Conservation (phyloP, 2,113 vertebrate genomes). For the Cercopithecus mona region DNA sequence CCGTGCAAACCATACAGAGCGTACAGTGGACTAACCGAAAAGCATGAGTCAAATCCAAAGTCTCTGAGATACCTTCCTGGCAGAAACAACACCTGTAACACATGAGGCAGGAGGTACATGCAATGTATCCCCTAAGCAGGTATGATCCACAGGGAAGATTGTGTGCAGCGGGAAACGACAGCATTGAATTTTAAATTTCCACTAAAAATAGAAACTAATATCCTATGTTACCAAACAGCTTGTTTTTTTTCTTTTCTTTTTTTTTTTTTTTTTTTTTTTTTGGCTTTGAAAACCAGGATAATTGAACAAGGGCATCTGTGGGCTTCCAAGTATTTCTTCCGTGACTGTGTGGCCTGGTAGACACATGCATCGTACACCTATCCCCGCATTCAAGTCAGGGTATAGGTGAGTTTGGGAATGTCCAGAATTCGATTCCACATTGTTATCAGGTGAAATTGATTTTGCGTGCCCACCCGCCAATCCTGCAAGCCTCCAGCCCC, state of each 20-base stretch:
- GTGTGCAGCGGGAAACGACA: accelerated
- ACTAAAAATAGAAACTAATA: neutral
- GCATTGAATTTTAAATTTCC: neutral
- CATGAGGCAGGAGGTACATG: accelerated
- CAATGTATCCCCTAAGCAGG: neutral
- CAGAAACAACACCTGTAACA: neutral
- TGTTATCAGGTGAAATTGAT: neutral
- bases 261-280: too few relatives aligned
- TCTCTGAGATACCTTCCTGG: neutral
- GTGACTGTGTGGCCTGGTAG: neutral
- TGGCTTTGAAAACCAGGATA: neutral
- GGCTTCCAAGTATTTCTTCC: neutral
- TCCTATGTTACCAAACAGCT: neutral
- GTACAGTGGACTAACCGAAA: accelerated
- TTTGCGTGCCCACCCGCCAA: neutral
- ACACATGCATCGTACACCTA: accelerated
- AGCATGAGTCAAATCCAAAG: neutral
- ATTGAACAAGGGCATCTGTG: neutral
- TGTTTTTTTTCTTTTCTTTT: too few relatives aligned
- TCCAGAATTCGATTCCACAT: neutral
- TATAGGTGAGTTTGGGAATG: neutral
- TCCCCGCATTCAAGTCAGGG: neutral
- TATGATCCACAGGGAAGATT: neutral
- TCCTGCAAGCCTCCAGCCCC: neutral
- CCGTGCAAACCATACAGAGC: accelerated